Evolutionary conservation across 2,888 invertebrate genomes (phyloP).

Genomic region (Sinohyriopsis cumingii): DNA sequence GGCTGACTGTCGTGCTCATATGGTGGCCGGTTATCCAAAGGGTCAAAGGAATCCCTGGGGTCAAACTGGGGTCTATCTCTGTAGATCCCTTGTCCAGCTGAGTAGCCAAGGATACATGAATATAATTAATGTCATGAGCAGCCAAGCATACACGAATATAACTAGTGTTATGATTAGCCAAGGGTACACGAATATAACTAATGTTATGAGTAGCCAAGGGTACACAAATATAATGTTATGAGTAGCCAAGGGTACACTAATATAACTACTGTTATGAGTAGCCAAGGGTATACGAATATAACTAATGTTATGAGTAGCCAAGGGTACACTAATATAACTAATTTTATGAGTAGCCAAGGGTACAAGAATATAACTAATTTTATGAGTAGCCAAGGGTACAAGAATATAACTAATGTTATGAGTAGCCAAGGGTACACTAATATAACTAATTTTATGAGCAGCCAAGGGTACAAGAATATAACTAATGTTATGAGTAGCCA

Average conservation of each 20-base stretch:
- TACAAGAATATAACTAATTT: no score
- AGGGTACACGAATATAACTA: background rate
- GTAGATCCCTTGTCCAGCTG: conserved; percentile 21
- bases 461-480: background rate
- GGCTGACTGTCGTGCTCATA: conserved; percentile 26
- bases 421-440: background rate
- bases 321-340: background rate
- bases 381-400: background rate
- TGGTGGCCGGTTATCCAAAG: conserved; percentile 26
- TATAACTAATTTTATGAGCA: no score
- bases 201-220: background rate
- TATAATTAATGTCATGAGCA: no score
- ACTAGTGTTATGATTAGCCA: background rate
- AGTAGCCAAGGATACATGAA: background rate
- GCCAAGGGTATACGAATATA: background rate
- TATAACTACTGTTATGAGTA: no score
- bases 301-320: background rate
- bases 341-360: background rate
- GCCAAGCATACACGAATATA: background rate
- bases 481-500: background rate
- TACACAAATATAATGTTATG: background rate
- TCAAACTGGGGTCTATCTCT: conserved; percentile 32
- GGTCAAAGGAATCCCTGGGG: conserved; percentile 10
- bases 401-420: no score
- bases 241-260: background rate